Base-by-base conservation (phyloP, 1,140 invertebrate genomes). In the Magallana angulata region DNA sequence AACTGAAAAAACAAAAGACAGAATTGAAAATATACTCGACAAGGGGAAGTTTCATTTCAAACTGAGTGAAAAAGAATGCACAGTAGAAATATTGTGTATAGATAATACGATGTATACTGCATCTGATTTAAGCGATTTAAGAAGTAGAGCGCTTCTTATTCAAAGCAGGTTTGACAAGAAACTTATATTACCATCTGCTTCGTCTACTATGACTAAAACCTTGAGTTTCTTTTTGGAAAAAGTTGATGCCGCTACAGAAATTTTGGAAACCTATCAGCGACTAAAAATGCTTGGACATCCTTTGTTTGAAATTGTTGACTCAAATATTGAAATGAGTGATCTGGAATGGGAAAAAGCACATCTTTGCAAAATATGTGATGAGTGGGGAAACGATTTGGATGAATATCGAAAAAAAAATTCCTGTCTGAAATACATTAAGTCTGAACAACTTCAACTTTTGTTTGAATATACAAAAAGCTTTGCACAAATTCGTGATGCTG, bases 1-100 rank as follows among this genome's bases (percentile, higher is more conserved):
- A 88, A 90, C 89, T 24, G 91, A 91, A 84, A 83, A 89, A 59
- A 92, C 91, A 4, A 89, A 89, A 84, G 91, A 91, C 60, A 85
- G 90, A 30, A 89, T 92, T 12, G 89, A 88, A 16, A 90, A 84
- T 57, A 89, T 90, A 57, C 59, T 89, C 12, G 14, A 59, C 0
- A 81, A 68, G 7, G 91, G 91, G 30, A 86, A 57, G 12, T 91
- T 90, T 84, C 14, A 30, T 56, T 89, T 91, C 76, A 30, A 30
- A 16, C 24, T 91, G 8, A 30, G 76, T 7, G 48, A 57, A 7
- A 7, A 81, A 0, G 6, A 2, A 8, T 85, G 84, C 80, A 76
- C 81, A 8, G 57, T 89, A 56, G 64, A 56, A 14, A 85, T 91
- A 1, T n/a, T 30, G 7, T 91, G 89, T 48, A 87, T 85, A 85